A percentile compares a stretch with the other conserved stretches of the same genome.
Conservation (phyloP, 2,113 vertebrate genomes). For the Isurus oxyrinchus region DNA sequence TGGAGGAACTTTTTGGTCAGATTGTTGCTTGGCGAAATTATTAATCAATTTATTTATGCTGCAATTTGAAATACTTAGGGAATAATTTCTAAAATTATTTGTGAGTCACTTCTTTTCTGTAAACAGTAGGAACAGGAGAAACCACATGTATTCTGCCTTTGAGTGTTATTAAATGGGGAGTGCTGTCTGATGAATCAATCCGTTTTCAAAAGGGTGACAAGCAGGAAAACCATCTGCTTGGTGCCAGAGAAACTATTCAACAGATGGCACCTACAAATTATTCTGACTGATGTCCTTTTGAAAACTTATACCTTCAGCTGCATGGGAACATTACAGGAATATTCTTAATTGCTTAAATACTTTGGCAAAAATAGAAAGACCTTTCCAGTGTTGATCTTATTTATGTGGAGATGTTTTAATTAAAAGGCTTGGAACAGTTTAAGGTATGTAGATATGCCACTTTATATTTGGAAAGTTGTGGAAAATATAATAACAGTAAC, state of each 20-base stretch:
- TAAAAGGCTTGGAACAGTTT: background rate
- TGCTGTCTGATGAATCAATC: background rate
- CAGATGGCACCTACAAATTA: slow-evolving; percentile 41
- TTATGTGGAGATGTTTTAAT: background rate
- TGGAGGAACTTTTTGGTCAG: background rate
- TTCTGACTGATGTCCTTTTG: slow-evolving; percentile 41
- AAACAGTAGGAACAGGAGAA: background rate
- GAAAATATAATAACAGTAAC: background rate
- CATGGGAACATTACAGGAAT: slow-evolving; percentile 34
- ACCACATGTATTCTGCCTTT: slow-evolving; percentile 24
- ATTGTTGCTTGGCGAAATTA: background rate
- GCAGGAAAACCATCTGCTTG: background rate
- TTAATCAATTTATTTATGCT: background rate
- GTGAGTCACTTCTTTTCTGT: background rate
- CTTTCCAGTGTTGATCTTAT: slow-evolving; percentile 36
- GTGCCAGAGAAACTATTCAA: slow-evolving; percentile 38
- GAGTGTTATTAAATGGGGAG: background rate
- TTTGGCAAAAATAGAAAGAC: slow-evolving; percentile 38
- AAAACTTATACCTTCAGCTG: slow-evolving; percentile 40
- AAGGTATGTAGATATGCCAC: background rate
- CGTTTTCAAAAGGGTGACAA: slow-evolving; percentile 32
- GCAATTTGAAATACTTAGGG: background rate
- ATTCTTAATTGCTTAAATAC: slow-evolving; percentile 41
- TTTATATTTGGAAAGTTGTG: background rate
- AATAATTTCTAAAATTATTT: background rate